A percentile compares a stretch with the other conserved stretches of the same genome.
Evolutionary conservation across 2,888 invertebrate genomes (phyloP).

Genomic region (Hemistola chrysoprasaria): DNA sequence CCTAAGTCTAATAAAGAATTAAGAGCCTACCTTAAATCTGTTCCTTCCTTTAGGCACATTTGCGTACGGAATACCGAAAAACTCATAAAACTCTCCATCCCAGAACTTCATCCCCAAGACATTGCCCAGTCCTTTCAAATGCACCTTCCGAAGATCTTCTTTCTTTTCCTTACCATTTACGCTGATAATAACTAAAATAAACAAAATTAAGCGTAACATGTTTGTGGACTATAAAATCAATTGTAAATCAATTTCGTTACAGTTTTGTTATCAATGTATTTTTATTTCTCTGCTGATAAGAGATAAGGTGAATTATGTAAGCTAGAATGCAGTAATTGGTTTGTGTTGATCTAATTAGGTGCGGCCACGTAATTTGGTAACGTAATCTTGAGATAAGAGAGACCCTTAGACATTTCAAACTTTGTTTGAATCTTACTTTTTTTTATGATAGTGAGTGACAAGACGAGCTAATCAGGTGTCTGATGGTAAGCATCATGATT

Average conservation of each 20-base stretch:
- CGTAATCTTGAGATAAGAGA: too few species aligned
- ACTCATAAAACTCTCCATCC: constrained; percentile 70
- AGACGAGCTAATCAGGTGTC: too few species aligned
- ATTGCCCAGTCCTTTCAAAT: constrained; percentile 51
- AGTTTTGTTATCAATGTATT: constrained; percentile 22
- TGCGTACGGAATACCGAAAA: constrained; percentile 68
- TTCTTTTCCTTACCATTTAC: constrained; percentile 33
- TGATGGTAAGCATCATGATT: too few species aligned
- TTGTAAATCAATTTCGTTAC: constrained; percentile 12
- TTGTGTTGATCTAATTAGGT: constrained; percentile 29
- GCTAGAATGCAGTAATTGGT: not conserved
- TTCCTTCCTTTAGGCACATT: constrained; percentile 59
- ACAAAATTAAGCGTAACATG: constrained; percentile 47
- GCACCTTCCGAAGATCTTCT: constrained; percentile 42
- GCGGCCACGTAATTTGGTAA: constrained; percentile 23
- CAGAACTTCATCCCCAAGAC: constrained; percentile 63
- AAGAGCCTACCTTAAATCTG: constrained; percentile 54
- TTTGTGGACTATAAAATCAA: constrained; percentile 17
- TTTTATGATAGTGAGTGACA: too few species aligned
- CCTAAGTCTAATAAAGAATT: too few species aligned
- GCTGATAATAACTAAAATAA: constrained; percentile 36
- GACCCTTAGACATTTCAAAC: too few species aligned
- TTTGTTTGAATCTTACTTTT: too few species aligned
- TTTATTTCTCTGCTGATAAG: constrained; percentile 24
- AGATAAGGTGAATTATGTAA: constrained; percentile 22